phyloP scores from a whole-genome alignment of 2,113 vertebrate genomes.

The Jacana jacana region DNA sequence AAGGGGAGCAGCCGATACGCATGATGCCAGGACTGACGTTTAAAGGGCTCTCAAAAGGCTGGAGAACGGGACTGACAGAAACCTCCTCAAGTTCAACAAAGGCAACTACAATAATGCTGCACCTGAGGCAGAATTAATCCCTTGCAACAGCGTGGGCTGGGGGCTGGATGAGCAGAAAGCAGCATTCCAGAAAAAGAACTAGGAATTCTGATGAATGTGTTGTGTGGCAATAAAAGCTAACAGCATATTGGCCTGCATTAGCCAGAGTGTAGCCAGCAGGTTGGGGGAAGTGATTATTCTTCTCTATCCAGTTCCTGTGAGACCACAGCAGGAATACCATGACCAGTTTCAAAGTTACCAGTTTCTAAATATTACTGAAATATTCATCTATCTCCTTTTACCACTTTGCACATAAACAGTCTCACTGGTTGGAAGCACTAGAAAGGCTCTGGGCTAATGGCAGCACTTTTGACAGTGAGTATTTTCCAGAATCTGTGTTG shows the following conservation, averaged over 20 bases:
- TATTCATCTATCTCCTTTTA: not conserved
- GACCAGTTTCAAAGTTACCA: not conserved
- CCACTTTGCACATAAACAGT: not conserved
- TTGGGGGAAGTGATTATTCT: not conserved
- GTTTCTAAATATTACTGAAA: not conserved
- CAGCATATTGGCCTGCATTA: not conserved
- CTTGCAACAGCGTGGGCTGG: not conserved
- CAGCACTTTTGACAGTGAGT: not conserved
- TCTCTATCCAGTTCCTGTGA: not conserved
- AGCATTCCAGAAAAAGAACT: not conserved
- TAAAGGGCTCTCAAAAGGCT: not conserved
- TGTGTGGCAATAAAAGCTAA: not conserved
- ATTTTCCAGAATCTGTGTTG: not conserved
- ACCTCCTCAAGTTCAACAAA: not conserved
- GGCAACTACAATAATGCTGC: not conserved
- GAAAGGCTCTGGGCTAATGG: not conserved
- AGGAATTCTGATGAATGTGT: not conserved
- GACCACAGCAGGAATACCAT: not conserved
- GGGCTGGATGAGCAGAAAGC: not conserved
- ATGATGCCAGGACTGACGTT: not conserved
- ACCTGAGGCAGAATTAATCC: not conserved
- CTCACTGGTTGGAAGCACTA: not conserved
- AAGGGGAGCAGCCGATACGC: not conserved
- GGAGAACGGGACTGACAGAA: not conserved
- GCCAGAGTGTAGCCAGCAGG: not conserved